A percentile compares a stretch with the other conserved stretches of the same genome.
phyloP scores from a whole-genome alignment of 2,113 vertebrate species.

The Pedionomus torquatus region DNA sequence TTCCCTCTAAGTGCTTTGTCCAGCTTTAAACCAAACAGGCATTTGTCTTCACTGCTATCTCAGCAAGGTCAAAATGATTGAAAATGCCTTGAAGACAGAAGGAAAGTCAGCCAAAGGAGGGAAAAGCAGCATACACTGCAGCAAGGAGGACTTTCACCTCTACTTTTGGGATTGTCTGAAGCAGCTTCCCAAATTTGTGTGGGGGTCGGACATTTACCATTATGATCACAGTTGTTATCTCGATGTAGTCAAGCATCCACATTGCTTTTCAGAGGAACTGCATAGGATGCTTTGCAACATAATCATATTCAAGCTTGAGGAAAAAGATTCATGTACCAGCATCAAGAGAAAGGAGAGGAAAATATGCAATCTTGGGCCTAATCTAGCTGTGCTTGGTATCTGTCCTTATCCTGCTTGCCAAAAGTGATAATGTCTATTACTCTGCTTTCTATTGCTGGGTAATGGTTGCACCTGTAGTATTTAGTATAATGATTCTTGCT shows the following conservation, averaged over 20 bases:
- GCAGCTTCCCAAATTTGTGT: neutral
- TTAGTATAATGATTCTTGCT: neutral
- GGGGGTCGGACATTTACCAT: neutral
- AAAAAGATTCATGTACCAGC: neutral
- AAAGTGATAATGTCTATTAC: neutral
- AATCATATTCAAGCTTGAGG: neutral
- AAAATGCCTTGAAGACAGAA: neutral
- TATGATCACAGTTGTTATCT: neutral
- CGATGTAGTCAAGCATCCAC: neutral
- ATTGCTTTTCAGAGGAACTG: neutral
- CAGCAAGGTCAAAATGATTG: neutral
- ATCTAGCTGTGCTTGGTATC: neutral
- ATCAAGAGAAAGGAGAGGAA: neutral
- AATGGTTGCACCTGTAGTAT: neutral
- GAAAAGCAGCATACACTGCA: neutral
- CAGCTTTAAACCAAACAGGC: neutral
- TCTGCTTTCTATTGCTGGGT: neutral
- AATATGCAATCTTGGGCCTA: neutral
- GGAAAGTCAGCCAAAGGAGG: neutral
- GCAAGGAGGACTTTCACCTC: neutral
- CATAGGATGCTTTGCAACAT: neutral
- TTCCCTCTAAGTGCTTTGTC: neutral
- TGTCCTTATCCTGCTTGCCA: neutral
- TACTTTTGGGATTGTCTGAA: neutral
- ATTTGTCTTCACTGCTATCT: neutral